Evolutionary conservation across 1,140 invertebrate genomes (phyloP), one percentile per base, ranked within the genome.

Genomic region (Papilio dardanus): DNA sequence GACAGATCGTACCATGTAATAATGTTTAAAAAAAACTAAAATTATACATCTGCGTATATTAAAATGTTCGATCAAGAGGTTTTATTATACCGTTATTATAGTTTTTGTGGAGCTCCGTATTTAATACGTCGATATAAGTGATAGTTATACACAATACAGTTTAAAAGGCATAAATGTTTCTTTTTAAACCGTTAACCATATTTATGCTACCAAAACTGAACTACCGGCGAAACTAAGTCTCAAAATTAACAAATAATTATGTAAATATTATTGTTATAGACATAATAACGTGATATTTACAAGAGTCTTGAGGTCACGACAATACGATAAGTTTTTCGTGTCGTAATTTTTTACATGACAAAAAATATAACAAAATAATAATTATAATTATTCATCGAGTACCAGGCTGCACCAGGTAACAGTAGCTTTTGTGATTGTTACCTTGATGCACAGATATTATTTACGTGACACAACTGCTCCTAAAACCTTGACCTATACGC

Each of bases 371-470:
- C 12, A 1, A 46, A 46, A 46, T 46, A 14, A n/a, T 46, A 46
- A 4, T 46, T 4, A 7, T 46, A n/a, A n/a, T 19, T 16, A 46
- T 6, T 46, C 16, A 46, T 46, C n/a, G 3, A 46, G 35, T 40
- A 24, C 31, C 67, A 69, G 35, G 10, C 19, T 69, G 31, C 19
- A 69, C 67, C 33, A 69, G 67, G 16, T 24, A 68, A 68, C 31
- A 16, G 31, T 33, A 35, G n/a, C 67, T 19, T 37, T 67, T 67
- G 33, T 37, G n/a, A 35, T 69, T 40, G 19, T 69, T 69, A 40
- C 31, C 67, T 69, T 69, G 35, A 40, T 69, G 33, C 12, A 69
- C 33, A 69, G 7, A 69, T 69, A 69, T 69, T 69, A 69, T 69
- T 42, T 69, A 69, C 67, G 33, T 69, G 35, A 69, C 35, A 69